Percentiles rank a stretch among this genome's conserved stretches.
Conservation (phyloP, 37 sponge, comb jelly and placozoan genomes). For the Oopsacas minuta region DNA sequence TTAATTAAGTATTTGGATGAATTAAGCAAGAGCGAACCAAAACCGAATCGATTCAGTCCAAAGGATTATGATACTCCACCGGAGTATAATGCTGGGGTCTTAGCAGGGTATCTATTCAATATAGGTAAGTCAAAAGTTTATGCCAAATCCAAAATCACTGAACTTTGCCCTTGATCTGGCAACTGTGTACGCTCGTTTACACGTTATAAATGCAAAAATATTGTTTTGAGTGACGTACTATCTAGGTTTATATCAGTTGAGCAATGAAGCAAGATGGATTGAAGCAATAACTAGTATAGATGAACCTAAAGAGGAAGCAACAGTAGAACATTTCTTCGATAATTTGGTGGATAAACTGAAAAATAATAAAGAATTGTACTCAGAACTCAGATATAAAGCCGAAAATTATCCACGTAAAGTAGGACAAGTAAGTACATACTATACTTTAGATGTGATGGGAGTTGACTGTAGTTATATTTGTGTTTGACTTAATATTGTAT, state of each 20-base stretch:
- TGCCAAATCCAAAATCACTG: too few relatives aligned
- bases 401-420: not conserved
- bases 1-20: not conserved
- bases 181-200: too few relatives aligned
- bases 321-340: not conserved
- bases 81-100: not conserved
- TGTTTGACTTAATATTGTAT: not conserved
- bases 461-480: too few relatives aligned
- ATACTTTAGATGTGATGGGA: too few relatives aligned
- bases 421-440: too few relatives aligned
- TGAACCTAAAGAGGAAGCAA: not conserved
- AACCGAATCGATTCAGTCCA: not conserved
- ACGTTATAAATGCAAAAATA: too few relatives aligned
- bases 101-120: not conserved
- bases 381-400: not conserved
- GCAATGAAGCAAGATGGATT: slow-evolving; percentile 7
- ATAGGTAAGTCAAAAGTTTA: not conserved
- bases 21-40: not conserved
- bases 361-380: not conserved
- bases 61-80: not conserved
- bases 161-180: too few relatives aligned
- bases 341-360: not conserved
- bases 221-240: too few relatives aligned
- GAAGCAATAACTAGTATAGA: not conserved
- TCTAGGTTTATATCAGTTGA: not conserved